phyloP scores from a whole-genome alignment of 2,888 invertebrate species.

The Drosophila niveifrons region DNA sequence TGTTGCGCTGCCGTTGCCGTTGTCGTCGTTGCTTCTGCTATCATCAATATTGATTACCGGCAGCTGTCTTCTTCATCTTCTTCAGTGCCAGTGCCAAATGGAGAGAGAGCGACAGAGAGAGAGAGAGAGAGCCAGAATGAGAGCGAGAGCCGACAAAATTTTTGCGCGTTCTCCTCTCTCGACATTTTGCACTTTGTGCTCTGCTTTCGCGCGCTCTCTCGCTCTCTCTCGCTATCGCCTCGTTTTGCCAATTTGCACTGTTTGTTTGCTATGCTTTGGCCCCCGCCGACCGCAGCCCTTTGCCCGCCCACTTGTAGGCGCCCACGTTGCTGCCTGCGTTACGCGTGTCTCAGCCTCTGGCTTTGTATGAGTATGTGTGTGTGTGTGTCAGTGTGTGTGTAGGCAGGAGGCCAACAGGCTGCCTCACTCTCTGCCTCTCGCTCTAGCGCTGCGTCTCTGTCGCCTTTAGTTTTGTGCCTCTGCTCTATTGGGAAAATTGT shows the following conservation, averaged over 20 bases:
- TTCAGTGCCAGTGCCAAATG: slow-evolving; percentile 16
- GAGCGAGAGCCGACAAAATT: too few relatives aligned
- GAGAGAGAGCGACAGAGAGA: background rate
- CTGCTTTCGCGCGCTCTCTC: slow-evolving; percentile 10
- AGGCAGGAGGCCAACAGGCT: slow-evolving; percentile 68
- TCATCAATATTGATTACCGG: slow-evolving; percentile 81
- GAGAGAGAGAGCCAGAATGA: background rate
- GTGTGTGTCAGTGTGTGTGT: slow-evolving; percentile 39
- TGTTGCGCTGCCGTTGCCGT: slow-evolving; percentile 34
- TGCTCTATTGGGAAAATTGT: slow-evolving; percentile 55
- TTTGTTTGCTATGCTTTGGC: slow-evolving; percentile 51
- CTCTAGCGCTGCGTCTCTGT: background rate
- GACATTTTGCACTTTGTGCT: slow-evolving; percentile 21
- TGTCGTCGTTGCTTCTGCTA: slow-evolving; percentile 51
- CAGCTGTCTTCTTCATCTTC: slow-evolving; percentile 74
- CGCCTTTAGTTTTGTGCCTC: slow-evolving; percentile 14
- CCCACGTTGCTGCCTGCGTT: slow-evolving; percentile 65
- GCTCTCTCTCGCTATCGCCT: slow-evolving; percentile 15
- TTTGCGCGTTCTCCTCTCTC: too few relatives aligned
- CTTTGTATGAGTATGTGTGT: slow-evolving; percentile 12
- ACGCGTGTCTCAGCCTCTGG: slow-evolving; percentile 36
- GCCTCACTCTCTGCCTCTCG: slow-evolving; percentile 37
- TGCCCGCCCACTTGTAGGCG: slow-evolving; percentile 76
- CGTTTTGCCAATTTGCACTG: slow-evolving; percentile 69
- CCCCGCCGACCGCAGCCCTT: slow-evolving; percentile 41